These are phyloP conservation scores for Synergus laeviventris DNA, from an alignment of 2,888 invertebrate species.

Conservation along the genomic window DNA sequence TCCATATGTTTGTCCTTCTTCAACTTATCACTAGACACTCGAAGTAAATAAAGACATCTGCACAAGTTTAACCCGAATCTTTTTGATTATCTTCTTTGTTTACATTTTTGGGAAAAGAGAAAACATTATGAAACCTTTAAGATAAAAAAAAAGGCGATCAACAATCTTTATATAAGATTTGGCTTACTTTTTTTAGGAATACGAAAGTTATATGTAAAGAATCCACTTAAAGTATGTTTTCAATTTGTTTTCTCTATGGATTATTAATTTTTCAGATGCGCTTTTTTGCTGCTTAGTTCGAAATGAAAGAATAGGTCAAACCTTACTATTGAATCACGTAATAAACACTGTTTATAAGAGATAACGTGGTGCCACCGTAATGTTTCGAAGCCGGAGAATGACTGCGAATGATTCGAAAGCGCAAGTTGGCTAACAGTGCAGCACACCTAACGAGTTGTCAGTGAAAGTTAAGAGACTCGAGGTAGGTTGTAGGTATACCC, in stretches of 20 bases:
- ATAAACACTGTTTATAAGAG: neutral
- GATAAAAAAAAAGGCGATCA: too few species aligned
- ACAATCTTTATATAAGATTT: too few species aligned
- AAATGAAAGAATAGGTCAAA: neutral
- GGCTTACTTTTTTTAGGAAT: too few species aligned
- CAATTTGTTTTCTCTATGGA: neutral
- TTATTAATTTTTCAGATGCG: neutral
- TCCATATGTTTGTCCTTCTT: conserved; percentile 6
- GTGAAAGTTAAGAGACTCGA: conserved; percentile 63
- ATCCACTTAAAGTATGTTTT: neutral
- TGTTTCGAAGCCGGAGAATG: conserved; percentile 63
- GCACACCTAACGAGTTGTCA: conserved; percentile 64
- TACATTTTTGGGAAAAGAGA: neutral
- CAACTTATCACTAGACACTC: neutral
- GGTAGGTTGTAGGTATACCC: conserved; percentile 22
- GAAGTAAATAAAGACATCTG: neutral
- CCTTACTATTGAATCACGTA: neutral
- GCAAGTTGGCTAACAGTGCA: conserved; percentile 51
- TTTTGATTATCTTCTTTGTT: neutral
- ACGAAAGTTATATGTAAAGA: too few species aligned
- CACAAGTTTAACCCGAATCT: neutral
- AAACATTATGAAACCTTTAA: neutral
- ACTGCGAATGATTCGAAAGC: conserved; percentile 71
- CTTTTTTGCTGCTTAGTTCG: neutral
- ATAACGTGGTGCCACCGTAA: conserved; percentile 49